Conservation (phyloP, 1,140 invertebrate genomes). For the Hormaphis cornu region DNA sequence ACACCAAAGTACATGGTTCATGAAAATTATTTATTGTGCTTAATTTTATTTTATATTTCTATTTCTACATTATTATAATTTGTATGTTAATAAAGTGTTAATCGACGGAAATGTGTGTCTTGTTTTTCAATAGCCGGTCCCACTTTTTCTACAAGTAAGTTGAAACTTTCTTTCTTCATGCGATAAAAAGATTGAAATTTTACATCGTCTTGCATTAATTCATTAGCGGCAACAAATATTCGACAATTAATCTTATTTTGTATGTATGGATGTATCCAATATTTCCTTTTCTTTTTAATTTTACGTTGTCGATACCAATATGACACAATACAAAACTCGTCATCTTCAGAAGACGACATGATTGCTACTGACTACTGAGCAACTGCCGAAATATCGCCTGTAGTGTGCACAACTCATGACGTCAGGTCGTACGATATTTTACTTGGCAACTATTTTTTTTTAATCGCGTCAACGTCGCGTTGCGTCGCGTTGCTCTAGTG, state of each 20-base stretch:
- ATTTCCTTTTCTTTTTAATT: not conserved
- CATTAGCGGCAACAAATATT: not conserved
- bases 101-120: conserved; percentile 4
- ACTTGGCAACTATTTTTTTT: not conserved
- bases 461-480: not conserved
- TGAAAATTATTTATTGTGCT: too few relatives aligned
- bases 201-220: not conserved
- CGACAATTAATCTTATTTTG: not conserved
- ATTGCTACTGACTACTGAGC: not conserved
- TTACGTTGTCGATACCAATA: not conserved
- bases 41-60: too few relatives aligned
- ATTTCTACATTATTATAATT: too few relatives aligned
- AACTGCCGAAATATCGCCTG: not conserved
- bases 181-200: too few relatives aligned
- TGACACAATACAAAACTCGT: not conserved
- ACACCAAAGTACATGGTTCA: too few relatives aligned
- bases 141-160: conserved; percentile 1
- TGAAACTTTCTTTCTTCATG: not conserved
- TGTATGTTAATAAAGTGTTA: not conserved
- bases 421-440: not conserved
- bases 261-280: not conserved
- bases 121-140: not conserved
- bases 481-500: not conserved
- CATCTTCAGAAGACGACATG: not conserved
- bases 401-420: not conserved